Percentiles rank a stretch among this genome's conserved stretches.
These are phyloP conservation scores for Sarcophaga bullata DNA, from an alignment of 1,140 invertebrate species.

Conservation along the genomic window DNA sequence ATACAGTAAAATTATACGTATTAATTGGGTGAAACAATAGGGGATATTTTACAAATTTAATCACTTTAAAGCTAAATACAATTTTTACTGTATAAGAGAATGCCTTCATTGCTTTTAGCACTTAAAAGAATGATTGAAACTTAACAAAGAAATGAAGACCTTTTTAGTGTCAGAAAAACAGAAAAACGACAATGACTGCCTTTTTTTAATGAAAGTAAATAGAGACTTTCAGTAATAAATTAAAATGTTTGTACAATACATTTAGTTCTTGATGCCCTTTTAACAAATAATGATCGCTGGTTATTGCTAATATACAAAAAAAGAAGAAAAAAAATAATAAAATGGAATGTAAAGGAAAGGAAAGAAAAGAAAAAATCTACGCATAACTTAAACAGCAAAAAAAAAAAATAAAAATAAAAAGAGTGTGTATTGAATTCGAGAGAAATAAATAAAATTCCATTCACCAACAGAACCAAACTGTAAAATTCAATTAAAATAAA, in stretches of 20 bases:
- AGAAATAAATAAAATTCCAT: too few relatives aligned
- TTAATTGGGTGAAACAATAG: too few relatives aligned
- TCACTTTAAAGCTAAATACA: too few relatives aligned
- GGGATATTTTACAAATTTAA: too few relatives aligned
- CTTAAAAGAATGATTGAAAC: too few relatives aligned
- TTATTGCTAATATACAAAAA: background rate
- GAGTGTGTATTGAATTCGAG: background rate
- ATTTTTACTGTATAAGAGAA: too few relatives aligned
- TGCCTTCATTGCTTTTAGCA: too few relatives aligned
- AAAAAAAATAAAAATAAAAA: background rate
- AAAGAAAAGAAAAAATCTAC: too few relatives aligned
- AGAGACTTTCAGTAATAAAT: background rate
- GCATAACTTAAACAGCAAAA: too few relatives aligned
- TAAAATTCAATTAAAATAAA: constrained; percentile 38
- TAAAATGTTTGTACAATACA: background rate
- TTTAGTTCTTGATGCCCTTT: background rate
- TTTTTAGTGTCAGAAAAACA: background rate
- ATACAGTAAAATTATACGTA: too few relatives aligned
- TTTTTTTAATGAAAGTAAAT: constrained; percentile 13
- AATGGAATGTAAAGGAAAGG: too few relatives aligned
- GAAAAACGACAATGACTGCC: background rate
- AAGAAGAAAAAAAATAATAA: too few relatives aligned
- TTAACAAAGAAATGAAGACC: background rate
- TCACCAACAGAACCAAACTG: background rate
- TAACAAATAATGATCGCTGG: background rate